Evolutionary conservation across 1,140 invertebrate species (phyloP).

Genomic region (Bradysia coprophila): DNA sequence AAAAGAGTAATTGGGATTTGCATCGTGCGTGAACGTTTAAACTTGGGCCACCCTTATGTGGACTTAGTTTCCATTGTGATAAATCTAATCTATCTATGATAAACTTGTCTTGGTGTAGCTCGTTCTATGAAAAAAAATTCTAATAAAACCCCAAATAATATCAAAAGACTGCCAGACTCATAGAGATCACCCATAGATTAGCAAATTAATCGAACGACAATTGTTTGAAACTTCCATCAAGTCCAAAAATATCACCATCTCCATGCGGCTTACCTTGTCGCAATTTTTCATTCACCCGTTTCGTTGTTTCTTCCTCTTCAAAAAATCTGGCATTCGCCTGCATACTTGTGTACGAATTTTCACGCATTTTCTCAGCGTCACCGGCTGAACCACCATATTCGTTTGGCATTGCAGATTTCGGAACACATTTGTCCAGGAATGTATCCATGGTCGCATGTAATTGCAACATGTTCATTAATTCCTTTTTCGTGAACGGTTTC

Average conservation of each 20-base stretch:
- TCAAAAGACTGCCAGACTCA: no score
- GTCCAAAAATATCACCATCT: conserved; percentile 38
- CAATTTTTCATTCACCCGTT: conserved; percentile 35
- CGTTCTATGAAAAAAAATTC: no score
- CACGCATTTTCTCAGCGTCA: conserved; percentile 26
- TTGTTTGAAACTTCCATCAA: conserved; percentile 55
- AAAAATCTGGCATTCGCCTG: conserved; percentile 33
- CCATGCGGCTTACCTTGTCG: conserved; percentile 43
- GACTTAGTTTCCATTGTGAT: no score
- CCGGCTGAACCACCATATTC: conserved; percentile 42
- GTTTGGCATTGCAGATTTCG: conserved; percentile 34
- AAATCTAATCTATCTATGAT: no score
- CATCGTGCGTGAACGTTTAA: no score
- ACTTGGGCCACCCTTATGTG: no score
- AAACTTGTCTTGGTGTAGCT: no score
- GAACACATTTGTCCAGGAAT: conserved; percentile 21
- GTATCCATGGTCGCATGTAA: conserved; percentile 18
- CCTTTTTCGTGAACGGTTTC: conserved; percentile 50
- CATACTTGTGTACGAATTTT: conserved; percentile 25
- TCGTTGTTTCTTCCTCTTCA: conserved; percentile 29
- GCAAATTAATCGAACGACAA: conserved; percentile 41
- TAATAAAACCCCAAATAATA: no score
- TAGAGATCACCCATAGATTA: no score
- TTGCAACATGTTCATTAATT: conserved; percentile 33
- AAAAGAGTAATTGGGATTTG: no score